Conservation (phyloP, 2,113 vertebrate genomes). For the Chaetodon trifascialis region DNA sequence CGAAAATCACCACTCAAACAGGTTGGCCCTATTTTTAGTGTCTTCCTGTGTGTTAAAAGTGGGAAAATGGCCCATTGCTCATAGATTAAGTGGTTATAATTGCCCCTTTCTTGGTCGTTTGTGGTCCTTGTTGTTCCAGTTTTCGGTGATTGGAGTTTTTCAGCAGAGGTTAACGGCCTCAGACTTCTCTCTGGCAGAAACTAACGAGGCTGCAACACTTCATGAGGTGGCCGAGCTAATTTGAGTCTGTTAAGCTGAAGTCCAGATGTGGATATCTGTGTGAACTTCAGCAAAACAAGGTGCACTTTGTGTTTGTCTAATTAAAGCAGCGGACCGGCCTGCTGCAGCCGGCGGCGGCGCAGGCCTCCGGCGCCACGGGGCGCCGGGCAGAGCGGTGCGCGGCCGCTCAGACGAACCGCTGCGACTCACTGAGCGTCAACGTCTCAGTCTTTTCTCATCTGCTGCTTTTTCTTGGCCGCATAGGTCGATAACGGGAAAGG, state of each 20-base stretch:
- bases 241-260: neutral
- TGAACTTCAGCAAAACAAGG: conserved; percentile 9
- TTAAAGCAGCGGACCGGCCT: conserved; percentile 42
- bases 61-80: neutral
- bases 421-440: conserved; percentile 9
- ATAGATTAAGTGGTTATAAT: neutral
- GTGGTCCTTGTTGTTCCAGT: neutral
- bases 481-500: conserved; percentile 97
- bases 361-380: conserved; percentile 13
- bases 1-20: neutral
- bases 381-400: neutral
- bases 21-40: neutral
- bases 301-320: conserved; percentile 23
- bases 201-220: neutral
- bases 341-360: conserved; percentile 23
- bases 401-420: conserved; percentile 16
- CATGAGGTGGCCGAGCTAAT: neutral
- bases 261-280: conserved; percentile 32
- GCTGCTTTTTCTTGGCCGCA: neutral
- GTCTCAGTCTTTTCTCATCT: neutral
- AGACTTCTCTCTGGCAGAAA: too few relatives aligned
- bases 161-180: neutral
- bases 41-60: too few relatives aligned
- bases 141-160: neutral
- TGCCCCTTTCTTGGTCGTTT: neutral